These are phyloP conservation scores for Nomada ruficornis DNA, from an alignment of 2,888 invertebrate genomes.

Conservation along the genomic window DNA sequence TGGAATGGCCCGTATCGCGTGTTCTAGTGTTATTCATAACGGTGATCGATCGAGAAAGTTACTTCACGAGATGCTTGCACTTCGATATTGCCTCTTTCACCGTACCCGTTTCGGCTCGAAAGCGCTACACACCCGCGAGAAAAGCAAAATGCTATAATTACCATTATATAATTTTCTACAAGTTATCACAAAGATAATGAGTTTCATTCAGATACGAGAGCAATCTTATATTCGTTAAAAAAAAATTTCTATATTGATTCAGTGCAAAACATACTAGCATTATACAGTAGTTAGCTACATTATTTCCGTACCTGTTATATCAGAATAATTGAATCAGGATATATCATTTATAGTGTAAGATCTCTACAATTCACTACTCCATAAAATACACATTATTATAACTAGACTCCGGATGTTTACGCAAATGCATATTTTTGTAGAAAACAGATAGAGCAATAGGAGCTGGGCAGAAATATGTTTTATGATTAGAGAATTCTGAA, in stretches of 20 bases:
- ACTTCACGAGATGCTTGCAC: neutral
- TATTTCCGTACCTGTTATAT: too few species aligned
- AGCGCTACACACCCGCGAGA: neutral
- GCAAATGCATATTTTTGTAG: too few species aligned
- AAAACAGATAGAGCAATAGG: too few species aligned
- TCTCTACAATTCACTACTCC: too few species aligned
- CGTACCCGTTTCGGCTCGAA: slow-evolving; percentile 3
- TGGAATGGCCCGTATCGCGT: slow-evolving; percentile 46
- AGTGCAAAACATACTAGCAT: neutral
- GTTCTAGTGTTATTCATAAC: slow-evolving; percentile 33
- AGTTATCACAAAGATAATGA: neutral
- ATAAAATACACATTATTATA: too few species aligned
- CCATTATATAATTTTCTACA: neutral
- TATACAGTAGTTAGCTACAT: too few species aligned
- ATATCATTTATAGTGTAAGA: too few species aligned
- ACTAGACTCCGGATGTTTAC: too few species aligned
- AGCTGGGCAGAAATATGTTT: too few species aligned
- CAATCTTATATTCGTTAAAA: neutral
- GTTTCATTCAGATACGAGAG: neutral
- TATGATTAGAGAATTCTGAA: too few species aligned
- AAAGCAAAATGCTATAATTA: neutral
- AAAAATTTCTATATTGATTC: neutral
- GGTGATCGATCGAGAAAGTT: slow-evolving; percentile 48
- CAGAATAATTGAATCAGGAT: too few species aligned
- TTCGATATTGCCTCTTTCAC: slow-evolving; percentile 13